Evolutionary conservation across 2,113 vertebrate genomes (phyloP).

Genomic region (Laticauda laticaudata): DNA sequence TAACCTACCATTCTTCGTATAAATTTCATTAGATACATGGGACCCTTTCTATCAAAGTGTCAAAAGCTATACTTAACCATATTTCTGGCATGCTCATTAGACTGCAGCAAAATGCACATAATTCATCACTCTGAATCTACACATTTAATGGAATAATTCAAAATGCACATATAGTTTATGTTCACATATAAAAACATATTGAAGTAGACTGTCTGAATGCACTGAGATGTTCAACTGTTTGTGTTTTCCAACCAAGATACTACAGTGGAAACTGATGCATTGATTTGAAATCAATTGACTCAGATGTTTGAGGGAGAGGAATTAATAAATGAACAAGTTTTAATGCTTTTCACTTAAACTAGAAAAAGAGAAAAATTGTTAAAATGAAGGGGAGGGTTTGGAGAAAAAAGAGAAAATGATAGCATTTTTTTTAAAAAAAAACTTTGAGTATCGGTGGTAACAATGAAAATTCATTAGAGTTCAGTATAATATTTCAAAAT

Average conservation of each 20-base stretch:
- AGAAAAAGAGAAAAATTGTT: conserved; percentile 46
- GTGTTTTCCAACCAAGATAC: conserved; percentile 46
- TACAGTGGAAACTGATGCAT: conserved; percentile 51
- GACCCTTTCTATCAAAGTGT: conserved; percentile 50
- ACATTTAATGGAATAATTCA: conserved; percentile 60
- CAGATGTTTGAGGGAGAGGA: conserved; percentile 50
- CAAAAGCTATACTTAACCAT: conserved; percentile 52
- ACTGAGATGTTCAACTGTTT: conserved; percentile 49
- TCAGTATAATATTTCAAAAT: conserved; percentile 29
- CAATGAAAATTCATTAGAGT: conserved; percentile 26
- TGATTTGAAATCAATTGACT: conserved; percentile 56
- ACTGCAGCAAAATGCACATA: conserved; percentile 60
- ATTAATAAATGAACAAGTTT: conserved; percentile 49
- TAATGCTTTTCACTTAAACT: conserved; percentile 49
- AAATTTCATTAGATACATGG: conserved; percentile 33
- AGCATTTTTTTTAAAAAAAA: conserved; percentile 5
- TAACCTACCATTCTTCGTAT: conserved; percentile 31
- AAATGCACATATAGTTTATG: conserved; percentile 59
- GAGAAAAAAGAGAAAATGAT: conserved; percentile 2
- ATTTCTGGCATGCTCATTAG: conserved; percentile 61
- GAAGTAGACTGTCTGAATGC: conserved; percentile 49
- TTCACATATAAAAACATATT: conserved; percentile 53
- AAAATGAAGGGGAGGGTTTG: conserved; percentile 39
- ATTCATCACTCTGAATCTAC: conserved; percentile 61
- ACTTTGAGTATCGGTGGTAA: conserved; percentile 4